Evolutionary conservation across 1,140 invertebrate species (phyloP).

Genomic region (Bombus breviceps): DNA sequence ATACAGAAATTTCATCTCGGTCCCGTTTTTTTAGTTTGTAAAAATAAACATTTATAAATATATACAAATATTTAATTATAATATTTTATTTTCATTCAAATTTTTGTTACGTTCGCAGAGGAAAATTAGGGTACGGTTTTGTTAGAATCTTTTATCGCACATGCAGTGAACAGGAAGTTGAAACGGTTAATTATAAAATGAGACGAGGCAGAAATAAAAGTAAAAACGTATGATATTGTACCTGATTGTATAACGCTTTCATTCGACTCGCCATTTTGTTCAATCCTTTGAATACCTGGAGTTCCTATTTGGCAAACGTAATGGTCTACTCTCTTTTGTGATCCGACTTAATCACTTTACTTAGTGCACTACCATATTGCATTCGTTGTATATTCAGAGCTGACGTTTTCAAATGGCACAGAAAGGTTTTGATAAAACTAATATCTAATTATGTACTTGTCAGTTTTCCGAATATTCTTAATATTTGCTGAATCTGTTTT

Average conservation of each 20-base stretch:
- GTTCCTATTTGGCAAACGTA: not conserved
- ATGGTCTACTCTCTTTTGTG: not conserved
- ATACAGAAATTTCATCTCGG: not conserved
- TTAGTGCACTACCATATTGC: not conserved
- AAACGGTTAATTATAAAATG: too few species aligned
- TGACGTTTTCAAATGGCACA: not conserved
- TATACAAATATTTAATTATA: too few species aligned
- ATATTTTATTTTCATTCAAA: too few species aligned
- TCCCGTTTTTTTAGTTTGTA: not conserved
- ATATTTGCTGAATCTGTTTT: too few species aligned
- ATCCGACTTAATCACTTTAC: not conserved
- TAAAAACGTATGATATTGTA: conserved; percentile 15
- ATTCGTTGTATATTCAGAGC: not conserved
- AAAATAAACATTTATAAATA: too few species aligned
- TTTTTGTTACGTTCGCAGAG: too few species aligned
- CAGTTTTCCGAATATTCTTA: not conserved
- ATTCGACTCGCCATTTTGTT: conserved; percentile 75
- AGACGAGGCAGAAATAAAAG: too few species aligned
- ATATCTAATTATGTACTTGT: too few species aligned
- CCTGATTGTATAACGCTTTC: conserved; percentile 77
- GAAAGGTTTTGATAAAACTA: too few species aligned
- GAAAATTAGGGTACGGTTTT: too few species aligned
- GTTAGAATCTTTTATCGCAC: too few species aligned
- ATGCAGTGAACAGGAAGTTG: too few species aligned
- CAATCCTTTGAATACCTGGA: not conserved